Evolutionary conservation across 2,888 invertebrate genomes (phyloP).

Genomic region (Rhamphomyia laevipes): DNA sequence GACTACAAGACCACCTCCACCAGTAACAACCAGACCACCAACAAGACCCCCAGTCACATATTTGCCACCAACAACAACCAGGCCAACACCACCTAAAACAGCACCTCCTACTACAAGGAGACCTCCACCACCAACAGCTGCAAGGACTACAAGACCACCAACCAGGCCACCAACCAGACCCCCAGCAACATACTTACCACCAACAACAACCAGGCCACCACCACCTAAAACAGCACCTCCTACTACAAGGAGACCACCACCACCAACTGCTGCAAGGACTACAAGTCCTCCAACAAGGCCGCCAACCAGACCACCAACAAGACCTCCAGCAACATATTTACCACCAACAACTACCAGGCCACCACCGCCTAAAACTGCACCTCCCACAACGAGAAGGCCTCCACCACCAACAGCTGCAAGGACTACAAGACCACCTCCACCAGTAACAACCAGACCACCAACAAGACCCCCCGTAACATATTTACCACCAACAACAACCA

Average conservation of each 20-base stretch:
- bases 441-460: background rate
- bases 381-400: conserved; percentile 18
- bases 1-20: no score
- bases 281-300: conserved; percentile 6
- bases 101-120: conserved; percentile 17
- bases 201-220: conserved; percentile 12
- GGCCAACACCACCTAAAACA: conserved; percentile 11
- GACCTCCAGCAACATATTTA: conserved; percentile 2
- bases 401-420: conserved; percentile 3
- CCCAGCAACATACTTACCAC: conserved; percentile 12
- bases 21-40: conserved; percentile 11
- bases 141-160: no score
- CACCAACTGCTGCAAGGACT: no score
- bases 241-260: no score
- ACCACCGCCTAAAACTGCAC: conserved; percentile 21
- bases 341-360: conserved; percentile 8
- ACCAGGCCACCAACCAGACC: conserved; percentile 4
- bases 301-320: no score
- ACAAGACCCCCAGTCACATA: background rate
- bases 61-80: conserved; percentile 7
- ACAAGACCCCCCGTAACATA: background rate
- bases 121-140: conserved; percentile 1
- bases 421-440: conserved; percentile 1
- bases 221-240: conserved; percentile 20
- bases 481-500: background rate